Evolutionary conservation across 1,140 invertebrate genomes (phyloP), one percentile per base, ranked within the genome.

Genomic region (Frieseomelitta varia): DNA sequence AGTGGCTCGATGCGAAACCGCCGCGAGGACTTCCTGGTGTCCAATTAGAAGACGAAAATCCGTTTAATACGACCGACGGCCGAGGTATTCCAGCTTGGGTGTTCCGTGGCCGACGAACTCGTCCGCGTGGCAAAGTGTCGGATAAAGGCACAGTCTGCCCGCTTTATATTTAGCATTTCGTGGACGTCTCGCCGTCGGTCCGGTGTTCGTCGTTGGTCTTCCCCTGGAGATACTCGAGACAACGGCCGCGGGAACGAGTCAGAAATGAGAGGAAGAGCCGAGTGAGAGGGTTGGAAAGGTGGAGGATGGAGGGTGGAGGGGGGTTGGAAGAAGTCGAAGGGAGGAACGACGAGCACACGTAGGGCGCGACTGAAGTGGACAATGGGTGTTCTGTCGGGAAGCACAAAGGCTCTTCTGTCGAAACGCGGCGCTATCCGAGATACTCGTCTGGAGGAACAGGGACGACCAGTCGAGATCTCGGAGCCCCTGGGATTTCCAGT

Each of bases 331-430:
- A 30, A 69, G 71, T 12, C 12, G 63, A 76, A 82, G 81, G 53
- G 55, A 55, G 65, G 6, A 34, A 47, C 39, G 81, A 61, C 3
- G 63, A 79, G 82, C 8, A 47, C 58, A 79, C 77, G 76, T 81
- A 90, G 82, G 76, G 85, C 84, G 80, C 79, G 85, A 85, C 71
- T 89, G 85, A 85, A 90, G 84, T 85, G 79, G 84, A 85, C 84
- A 85, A 85, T 85, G 84, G 79, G 19, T 75, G 84, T 85, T 81
- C 83, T 79, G 86, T 63, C 75, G 27, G 21, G 12, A 71, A 75
- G 84, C 79, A 81, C 87, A 85, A 86, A 88, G 78, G 79, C 78
- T 67, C 76, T 84, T 84, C 68, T 73, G 78, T 86, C 87, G 79
- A 79, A 85, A 76, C 77, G 39, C 55, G 69, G 83, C 63, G 67